Conservation (phyloP, 2,888 invertebrate species). For the Seira musarum region DNA sequence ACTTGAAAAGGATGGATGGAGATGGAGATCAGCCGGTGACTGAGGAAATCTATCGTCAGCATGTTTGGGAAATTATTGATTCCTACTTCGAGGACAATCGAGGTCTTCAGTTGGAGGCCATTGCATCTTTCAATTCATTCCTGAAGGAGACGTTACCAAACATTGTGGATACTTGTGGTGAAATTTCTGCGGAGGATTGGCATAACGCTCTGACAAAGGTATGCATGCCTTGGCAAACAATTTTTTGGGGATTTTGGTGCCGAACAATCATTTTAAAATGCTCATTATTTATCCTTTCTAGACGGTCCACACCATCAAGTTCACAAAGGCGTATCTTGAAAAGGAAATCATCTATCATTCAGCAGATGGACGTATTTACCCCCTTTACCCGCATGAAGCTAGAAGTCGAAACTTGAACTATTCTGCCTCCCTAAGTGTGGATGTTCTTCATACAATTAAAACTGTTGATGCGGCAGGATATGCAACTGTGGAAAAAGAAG, state of each 20-base stretch:
- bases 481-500: conserved; percentile 11
- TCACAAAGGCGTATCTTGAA: conserved; percentile 10
- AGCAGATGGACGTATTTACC: conserved; percentile 23
- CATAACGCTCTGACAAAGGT: conserved; percentile 17
- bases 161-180: conserved; percentile 30
- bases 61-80: conserved; percentile 29
- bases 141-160: conserved; percentile 33
- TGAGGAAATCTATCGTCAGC: background rate
- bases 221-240: too few relatives aligned
- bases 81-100: conserved; percentile 27
- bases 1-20: background rate
- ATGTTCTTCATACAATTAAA: conserved; percentile 76
- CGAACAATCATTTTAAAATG: background rate
- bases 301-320: conserved; percentile 23
- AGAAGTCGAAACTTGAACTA: conserved; percentile 76
- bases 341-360: conserved; percentile 2
- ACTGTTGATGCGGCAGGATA: conserved; percentile 76
- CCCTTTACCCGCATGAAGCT: conserved; percentile 78
- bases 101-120: conserved; percentile 28
- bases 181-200: conserved; percentile 14
- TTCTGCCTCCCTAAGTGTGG: conserved; percentile 77
- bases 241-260: too few relatives aligned
- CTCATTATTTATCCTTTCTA: conserved; percentile 6
- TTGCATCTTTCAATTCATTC: conserved; percentile 41
- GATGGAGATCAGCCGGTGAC: background rate